These are phyloP conservation scores for Agrypnia vestita DNA, from an alignment of 1,140 invertebrate species.

Conservation along the genomic window DNA sequence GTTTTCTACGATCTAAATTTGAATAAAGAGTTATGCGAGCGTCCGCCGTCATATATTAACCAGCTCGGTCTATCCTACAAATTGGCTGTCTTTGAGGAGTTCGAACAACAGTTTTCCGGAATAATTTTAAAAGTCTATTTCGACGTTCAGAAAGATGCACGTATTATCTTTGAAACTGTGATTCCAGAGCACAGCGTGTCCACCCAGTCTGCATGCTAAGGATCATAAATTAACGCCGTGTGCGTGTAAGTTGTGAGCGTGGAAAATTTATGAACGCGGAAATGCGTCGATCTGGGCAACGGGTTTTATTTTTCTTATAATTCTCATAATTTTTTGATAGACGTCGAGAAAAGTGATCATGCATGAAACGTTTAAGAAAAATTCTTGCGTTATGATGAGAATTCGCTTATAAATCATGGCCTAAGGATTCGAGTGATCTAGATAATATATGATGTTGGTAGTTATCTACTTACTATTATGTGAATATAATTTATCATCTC, in stretches of 20 bases:
- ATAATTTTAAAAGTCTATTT: conserved; percentile 32
- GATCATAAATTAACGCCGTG: conserved; percentile 36
- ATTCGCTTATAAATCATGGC: too few species aligned
- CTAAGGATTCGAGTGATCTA: too few species aligned
- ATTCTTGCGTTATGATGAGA: too few species aligned
- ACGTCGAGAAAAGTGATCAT: background rate
- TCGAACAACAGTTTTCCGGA: conserved; percentile 27
- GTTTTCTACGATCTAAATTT: conserved; percentile 29
- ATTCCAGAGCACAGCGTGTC: conserved; percentile 11
- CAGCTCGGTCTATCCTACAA: conserved; percentile 10
- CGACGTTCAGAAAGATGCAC: conserved; percentile 34
- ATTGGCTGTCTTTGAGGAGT: conserved; percentile 39
- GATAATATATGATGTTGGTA: too few species aligned
- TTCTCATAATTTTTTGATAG: conserved; percentile 3
- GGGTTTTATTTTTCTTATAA: background rate
- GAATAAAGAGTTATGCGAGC: conserved; percentile 48
- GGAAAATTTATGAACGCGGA: conserved; percentile 43
- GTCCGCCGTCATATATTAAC: conserved; percentile 28
- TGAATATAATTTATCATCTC: too few species aligned
- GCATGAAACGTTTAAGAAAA: background rate
- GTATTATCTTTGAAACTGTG: background rate
- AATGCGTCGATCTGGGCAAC: conserved; percentile 1
- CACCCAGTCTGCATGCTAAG: background rate
- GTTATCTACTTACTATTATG: too few species aligned
- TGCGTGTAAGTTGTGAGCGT: conserved; percentile 5